Conservation (phyloP, 1,140 invertebrate species). For the Elysia chlorotica region DNA sequence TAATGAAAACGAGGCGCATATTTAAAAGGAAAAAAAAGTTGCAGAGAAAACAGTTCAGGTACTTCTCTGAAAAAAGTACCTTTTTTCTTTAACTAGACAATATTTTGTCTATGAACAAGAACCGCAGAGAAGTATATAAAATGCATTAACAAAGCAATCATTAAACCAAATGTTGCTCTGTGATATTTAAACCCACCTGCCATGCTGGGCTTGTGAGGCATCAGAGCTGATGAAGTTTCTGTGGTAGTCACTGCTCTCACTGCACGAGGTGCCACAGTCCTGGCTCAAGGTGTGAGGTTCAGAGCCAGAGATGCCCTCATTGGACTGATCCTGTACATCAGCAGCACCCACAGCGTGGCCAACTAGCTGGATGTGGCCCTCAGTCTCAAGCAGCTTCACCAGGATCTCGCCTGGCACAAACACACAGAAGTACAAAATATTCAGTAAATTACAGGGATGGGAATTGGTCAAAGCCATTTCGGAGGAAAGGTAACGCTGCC, state of each 20-base stretch:
- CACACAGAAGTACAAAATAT: neutral
- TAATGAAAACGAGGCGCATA: no score
- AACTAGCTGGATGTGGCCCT: slow-evolving; percentile 20
- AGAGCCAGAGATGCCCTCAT: neutral
- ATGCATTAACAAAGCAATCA: no score
- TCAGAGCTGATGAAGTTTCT: neutral
- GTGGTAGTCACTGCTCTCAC: neutral
- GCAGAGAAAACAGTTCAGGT: no score
- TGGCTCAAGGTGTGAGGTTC: neutral
- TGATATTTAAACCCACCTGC: neutral
- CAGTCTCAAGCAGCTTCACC: slow-evolving; percentile 23
- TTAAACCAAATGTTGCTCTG: no score
- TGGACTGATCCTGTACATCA: neutral
- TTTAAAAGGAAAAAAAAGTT: no score
- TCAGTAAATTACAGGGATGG: neutral
- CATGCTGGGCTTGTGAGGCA: neutral
- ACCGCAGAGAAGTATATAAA: no score
- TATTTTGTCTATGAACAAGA: no score
- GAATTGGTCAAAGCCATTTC: neutral
- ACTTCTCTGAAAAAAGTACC: no score
- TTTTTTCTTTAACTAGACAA: no score
- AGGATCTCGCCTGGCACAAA: slow-evolving; percentile 20
- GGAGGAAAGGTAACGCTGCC: neutral
- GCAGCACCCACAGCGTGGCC: slow-evolving; percentile 6
- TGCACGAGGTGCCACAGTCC: neutral